Evolutionary conservation across 2,113 vertebrate genomes (phyloP), one percentile per base, ranked within the genome.

Genomic region (Guaruba guarouba): DNA sequence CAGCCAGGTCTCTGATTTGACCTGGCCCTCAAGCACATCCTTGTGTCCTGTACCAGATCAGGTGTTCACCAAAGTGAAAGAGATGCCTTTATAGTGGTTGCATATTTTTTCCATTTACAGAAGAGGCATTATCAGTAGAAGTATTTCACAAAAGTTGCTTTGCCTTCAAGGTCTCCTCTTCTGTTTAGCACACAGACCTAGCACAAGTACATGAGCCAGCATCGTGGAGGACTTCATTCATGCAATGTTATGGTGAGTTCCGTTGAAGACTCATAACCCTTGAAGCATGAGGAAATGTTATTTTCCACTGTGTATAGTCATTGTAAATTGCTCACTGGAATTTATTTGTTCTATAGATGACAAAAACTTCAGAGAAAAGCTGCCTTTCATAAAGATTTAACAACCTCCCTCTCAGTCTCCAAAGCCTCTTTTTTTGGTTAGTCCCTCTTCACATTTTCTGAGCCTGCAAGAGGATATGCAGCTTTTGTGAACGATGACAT

Each of bases 151-250:
- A 22, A 10, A 37, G 35, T 16, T 63, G 39, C 14, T 70, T 73
- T 77, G 24, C 64, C 13, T 96, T 96, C 80, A 63, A 96, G 25
- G 35, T 81, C 19, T 97, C 55, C 29, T 63, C 63, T 55, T 76
- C 55, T 77, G 10, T 94, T 92, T 86, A 99, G 99, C 98, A 99
- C 90, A 99, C 98, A 37, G 98, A 99, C 77, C 94, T 99, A 97
- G 98, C 98, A 23, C 98, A 98, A 98, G 97, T 99, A 99, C 67
- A 97, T 99, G 98, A 97, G 67, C 35, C 98, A 99, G 92, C 99
- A 99, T 85, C 99, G 98, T 1, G 99, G 99, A 92, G 99, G 99
- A 31, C 98, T 99, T 67, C 96, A 98, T 93, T 98, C 82, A 0
- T 97, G 98, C 92, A 99, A 99, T 28, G 96, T 98, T 68, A 98